These are phyloP conservation scores for Chalcis sispes DNA, from an alignment of 2,888 invertebrate genomes.

Conservation along the genomic window DNA sequence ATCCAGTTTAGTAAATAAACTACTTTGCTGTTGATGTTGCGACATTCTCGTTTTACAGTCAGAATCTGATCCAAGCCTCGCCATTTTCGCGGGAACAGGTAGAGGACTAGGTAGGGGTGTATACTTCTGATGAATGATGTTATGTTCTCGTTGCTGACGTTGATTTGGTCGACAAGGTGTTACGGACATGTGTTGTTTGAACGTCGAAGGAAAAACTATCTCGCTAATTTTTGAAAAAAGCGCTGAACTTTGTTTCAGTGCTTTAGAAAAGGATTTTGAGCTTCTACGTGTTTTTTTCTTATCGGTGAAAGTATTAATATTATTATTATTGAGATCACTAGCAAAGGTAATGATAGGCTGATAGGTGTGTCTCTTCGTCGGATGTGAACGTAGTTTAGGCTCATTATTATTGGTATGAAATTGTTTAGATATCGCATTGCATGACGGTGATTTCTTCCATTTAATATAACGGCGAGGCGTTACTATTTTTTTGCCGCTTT, in stretches of 20 bases:
- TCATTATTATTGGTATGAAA: not conserved
- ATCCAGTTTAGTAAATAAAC: not conserved
- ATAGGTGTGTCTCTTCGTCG: constrained; percentile 60
- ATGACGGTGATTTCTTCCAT: constrained; percentile 68
- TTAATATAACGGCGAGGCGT: constrained; percentile 64
- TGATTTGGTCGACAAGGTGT: constrained; percentile 57
- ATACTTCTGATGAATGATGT: constrained; percentile 62
- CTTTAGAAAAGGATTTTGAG: constrained; percentile 54
- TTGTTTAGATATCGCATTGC: constrained; percentile 59
- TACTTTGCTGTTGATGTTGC: constrained; percentile 10
- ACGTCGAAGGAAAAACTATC: constrained; percentile 66
- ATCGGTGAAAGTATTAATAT: not conserved
- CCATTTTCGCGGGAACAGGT: constrained; percentile 65
- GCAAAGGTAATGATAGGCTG: constrained; percentile 28
- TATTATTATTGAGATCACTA: constrained; percentile 1
- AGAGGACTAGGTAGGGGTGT: constrained; percentile 65
- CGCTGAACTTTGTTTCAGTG: constrained; percentile 61
- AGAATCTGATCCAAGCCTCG: constrained; percentile 60
- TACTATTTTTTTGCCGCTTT: constrained; percentile 58
- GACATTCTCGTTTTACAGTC: constrained; percentile 43
- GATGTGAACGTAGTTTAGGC: constrained; percentile 59
- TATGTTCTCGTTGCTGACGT: constrained; percentile 22
- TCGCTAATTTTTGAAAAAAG: constrained; percentile 66
- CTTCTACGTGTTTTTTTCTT: constrained; percentile 38
- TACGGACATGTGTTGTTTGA: constrained; percentile 65